Base-by-base conservation (phyloP, 2,797 vertebrate species). In the Sebastes steindachneri region DNA sequence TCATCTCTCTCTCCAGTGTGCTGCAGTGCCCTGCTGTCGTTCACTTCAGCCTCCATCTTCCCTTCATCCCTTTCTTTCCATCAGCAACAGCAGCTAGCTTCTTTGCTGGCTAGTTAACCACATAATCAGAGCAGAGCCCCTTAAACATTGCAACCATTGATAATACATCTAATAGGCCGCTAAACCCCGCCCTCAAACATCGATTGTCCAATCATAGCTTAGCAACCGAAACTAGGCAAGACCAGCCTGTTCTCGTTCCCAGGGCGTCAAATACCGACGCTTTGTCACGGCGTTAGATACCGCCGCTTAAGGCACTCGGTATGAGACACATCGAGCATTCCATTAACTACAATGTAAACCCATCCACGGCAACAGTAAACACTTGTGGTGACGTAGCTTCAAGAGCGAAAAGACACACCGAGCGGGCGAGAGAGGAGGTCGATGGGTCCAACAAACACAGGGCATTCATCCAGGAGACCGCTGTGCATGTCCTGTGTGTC, bases 1-100 rank as follows among this genome's bases (percentile, higher is more conserved):
- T 73, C 75, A 80, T 88, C 82, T 81, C 70, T 80, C 71, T 86
- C 75, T 80, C 45, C 74, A 57, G 35, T 65, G 25, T 85, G 88
- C 85, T 82, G 83, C 82, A 83, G 60, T 73, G 77, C 26, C 72
- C 71, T 53, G 75, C 25, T 75, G 82, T 60, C 65, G 29, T 87
- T 75, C 68, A 75, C 51, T 77, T 58, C 54, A 74, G 71, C 75
- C 66, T 26, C 58, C 33, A 26, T 60, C 73, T 54, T 73, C 77
- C 53, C 75, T 29, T 60, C 77, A 45, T 71, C 73, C 19, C 29
- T 35, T 62, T 65, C 23, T 25, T 37, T 31, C 15, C 57, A 68
- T 65, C 55, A 35, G n/a, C 53, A 73, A 31, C 59, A 51, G 23
- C 77, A 68, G 70, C 35, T 63, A 73, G 28, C 57, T n/a, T 73